Base-by-base conservation (phyloP, 2,797 vertebrate species). In the Syngnathus acus region DNA sequence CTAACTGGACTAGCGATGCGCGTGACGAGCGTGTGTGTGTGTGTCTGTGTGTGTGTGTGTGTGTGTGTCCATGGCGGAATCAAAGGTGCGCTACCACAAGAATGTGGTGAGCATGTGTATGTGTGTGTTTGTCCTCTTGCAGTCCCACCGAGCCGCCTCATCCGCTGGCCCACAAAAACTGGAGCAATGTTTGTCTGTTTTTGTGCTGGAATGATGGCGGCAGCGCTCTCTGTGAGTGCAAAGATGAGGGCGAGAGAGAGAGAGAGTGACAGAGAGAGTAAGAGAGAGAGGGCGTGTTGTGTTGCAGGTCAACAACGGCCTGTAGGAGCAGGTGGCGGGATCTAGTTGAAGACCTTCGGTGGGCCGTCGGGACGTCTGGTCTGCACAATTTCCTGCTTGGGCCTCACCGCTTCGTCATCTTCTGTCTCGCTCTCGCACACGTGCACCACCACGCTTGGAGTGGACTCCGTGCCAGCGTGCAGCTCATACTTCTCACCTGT, bases 401-500 rank as follows among this genome's bases (percentile, higher is more conserved):
- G 92, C 65, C 93, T 93, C 5, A 90, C 94, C 68, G 94, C 95
- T 63, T 95, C 95, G 1, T 92, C 92, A 0, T 94, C 94, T 82
- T 98, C 96, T 0, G 85, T 83, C 78, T 93, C 92, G 2, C 95
- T 98, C 80, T 99, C 97, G 1, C 97, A 99, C 78, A 99, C 95
- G 3, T 99, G 97, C 67, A 99, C 96, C 0, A 99, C 96, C 32
- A 99, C 96, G 1, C 97, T 99, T 2, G 97, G 97, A 5, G 97
- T 99, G 3, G 94, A 98, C 77, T 98, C 97, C 0, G 96, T 98
- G 37, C 97, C 97, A 0, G 97, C 95, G 0, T 98, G 96, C 39
- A 99, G 93, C 86, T 98, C 96, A 0, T 99, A 98, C 80, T 98
- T 95, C 75, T 98, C 97, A 64, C 97, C 97, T 99, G 75, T 0